These are phyloP conservation scores for Neoscelio sp. DNA, from an alignment of 2,888 invertebrate genomes.

Conservation along the genomic window DNA sequence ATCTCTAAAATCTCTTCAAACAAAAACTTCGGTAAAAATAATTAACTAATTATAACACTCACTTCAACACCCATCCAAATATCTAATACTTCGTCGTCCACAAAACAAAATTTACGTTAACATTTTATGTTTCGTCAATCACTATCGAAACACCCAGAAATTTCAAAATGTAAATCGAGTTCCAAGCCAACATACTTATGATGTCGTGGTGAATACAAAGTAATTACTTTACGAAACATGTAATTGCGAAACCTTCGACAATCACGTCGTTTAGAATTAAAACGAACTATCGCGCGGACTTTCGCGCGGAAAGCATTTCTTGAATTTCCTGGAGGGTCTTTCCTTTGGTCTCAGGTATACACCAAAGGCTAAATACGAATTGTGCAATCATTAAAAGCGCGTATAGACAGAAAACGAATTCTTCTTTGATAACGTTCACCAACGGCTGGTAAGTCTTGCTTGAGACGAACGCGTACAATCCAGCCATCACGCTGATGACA, in stretches of 20 bases:
- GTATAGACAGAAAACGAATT: constrained; percentile 72
- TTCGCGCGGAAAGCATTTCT: constrained; percentile 66
- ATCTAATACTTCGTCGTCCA: no score
- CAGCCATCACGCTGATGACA: constrained; percentile 48
- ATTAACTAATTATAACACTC: no score
- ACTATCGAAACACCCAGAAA: neutral
- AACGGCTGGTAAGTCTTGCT: constrained; percentile 69
- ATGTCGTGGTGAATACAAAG: no score
- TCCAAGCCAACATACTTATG: no score
- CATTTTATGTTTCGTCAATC: no score
- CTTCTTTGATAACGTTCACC: constrained; percentile 55
- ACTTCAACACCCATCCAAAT: no score
- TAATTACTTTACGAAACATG: neutral
- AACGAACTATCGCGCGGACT: constrained; percentile 2
- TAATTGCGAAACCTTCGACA: no score
- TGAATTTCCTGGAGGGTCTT: constrained; percentile 78
- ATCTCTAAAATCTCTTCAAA: no score
- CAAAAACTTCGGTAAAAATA: no score
- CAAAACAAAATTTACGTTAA: no score
- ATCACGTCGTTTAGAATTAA: neutral
- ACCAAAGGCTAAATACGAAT: constrained; percentile 67
- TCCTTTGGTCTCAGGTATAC: constrained; percentile 78
- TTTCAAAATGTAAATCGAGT: no score
- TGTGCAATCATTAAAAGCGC: constrained; percentile 68
- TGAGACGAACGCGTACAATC: constrained; percentile 62